Evolutionary conservation across 2,797 vertebrate species (phyloP).

Genomic region (Anguilla megastoma): DNA sequence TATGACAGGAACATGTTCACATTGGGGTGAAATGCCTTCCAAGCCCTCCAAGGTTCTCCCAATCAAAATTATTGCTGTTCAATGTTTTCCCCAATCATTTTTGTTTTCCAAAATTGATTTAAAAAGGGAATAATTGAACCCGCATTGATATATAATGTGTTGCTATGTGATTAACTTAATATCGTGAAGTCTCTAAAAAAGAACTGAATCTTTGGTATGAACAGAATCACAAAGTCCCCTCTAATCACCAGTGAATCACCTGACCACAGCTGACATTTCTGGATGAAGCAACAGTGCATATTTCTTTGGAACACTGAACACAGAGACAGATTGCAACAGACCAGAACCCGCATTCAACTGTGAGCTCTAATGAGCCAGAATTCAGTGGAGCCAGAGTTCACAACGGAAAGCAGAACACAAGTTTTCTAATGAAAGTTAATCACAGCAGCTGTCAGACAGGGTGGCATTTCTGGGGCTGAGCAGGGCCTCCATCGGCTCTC

Average conservation of each 20-base stretch:
- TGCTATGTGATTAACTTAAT: no score
- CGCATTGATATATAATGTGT: no score
- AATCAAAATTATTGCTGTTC: no score
- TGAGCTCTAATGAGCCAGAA: slow-evolving; percentile 6
- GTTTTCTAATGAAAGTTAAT: slow-evolving; percentile 14
- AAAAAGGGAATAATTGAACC: no score
- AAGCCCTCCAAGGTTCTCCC: no score
- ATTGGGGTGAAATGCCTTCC: no score
- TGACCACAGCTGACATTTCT: background rate
- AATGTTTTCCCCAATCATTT: no score
- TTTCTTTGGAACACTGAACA: slow-evolving; percentile 7
- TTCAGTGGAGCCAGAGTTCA: background rate
- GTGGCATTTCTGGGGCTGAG: background rate
- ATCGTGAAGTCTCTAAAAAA: background rate
- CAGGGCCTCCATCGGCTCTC: background rate
- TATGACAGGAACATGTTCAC: no score
- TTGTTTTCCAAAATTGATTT: no score
- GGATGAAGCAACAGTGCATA: background rate
- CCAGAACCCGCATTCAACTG: background rate
- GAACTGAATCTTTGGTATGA: background rate
- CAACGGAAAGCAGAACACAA: background rate
- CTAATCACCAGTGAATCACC: background rate
- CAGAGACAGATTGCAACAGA: background rate
- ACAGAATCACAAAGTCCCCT: background rate
- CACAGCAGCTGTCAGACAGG: slow-evolving; percentile 14